Evolutionary conservation across 2,113 vertebrate species (phyloP).

Genomic region (Promerops cafer): DNA sequence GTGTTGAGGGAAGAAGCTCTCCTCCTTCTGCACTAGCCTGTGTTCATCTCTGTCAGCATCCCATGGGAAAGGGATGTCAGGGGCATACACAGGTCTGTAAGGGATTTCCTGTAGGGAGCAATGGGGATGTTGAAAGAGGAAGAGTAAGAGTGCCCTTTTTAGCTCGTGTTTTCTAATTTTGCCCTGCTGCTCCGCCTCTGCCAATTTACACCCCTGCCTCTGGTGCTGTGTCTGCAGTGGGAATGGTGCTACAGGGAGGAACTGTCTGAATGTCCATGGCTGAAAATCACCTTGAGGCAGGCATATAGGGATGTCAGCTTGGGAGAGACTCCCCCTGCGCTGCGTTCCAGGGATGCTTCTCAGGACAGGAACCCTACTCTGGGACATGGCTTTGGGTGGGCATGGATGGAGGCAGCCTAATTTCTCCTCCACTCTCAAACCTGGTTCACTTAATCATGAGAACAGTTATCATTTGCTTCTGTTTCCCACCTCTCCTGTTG

Average conservation of each 20-base stretch:
- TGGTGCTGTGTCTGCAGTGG: not conserved
- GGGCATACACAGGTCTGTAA: not conserved
- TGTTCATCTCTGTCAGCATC: not conserved
- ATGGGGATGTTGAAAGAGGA: not conserved
- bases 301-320: fast-evolving
- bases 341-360: not conserved
- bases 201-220: not conserved
- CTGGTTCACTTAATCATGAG: not conserved
- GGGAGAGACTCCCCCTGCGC: fast-evolving
- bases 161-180: not conserved
- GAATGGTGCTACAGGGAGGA: not conserved
- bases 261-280: not conserved
- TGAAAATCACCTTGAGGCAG: not conserved
- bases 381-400: not conserved
- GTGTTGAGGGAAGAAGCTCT: not conserved
- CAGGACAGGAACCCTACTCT: fast-evolving
- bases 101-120: not conserved
- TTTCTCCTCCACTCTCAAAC: not conserved
- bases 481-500: not conserved
- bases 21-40: not conserved
- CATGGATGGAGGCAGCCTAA: fast-evolving
- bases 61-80: not conserved
- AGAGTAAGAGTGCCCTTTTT: not conserved
- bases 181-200: not conserved
- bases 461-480: not conserved